Evolutionary conservation across 2,888 invertebrate species (phyloP).

Genomic region (Drosophila nigricruria): DNA sequence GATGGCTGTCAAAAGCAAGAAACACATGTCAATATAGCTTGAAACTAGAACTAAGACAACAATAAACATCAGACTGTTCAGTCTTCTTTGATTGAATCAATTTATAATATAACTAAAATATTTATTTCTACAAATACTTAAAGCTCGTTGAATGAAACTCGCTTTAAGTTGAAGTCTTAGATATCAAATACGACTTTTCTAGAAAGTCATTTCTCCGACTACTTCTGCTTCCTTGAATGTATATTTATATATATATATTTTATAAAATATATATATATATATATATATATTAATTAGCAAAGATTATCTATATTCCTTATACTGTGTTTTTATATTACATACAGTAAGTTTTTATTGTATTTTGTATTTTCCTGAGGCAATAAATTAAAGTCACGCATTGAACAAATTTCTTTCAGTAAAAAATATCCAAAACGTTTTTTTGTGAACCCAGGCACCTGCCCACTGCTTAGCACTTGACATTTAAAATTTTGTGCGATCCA

Average conservation of each 20-base stretch:
- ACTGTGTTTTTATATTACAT: not conserved
- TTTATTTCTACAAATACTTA: too few species aligned
- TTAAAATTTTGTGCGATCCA: constrained; percentile 57
- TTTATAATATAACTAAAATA: too few species aligned
- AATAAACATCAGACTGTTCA: not conserved
- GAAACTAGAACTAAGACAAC: not conserved
- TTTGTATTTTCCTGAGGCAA: constrained; percentile 4
- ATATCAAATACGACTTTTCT: too few species aligned
- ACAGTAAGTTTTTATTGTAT: not conserved
- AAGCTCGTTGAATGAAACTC: too few species aligned
- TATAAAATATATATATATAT: too few species aligned
- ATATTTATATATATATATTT: too few species aligned
- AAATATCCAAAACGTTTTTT: constrained; percentile 23
- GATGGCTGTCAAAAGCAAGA: constrained; percentile 7
- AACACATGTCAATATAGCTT: not conserved
- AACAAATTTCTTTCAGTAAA: constrained; percentile 30
- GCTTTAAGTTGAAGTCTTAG: too few species aligned
- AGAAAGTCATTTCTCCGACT: too few species aligned
- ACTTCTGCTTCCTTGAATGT: too few species aligned
- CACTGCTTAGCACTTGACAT: constrained; percentile 11
- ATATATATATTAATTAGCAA: not conserved
- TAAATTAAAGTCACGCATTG: constrained; percentile 25
- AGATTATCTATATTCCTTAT: not conserved
- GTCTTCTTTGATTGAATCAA: too few species aligned
- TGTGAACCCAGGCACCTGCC: constrained; percentile 7